A percentile compares a stretch with the other conserved stretches of the same genome.
These are phyloP conservation scores for Semaprochilodus insignis DNA, from an alignment of 2,797 vertebrate species.

Conservation along the genomic window DNA sequence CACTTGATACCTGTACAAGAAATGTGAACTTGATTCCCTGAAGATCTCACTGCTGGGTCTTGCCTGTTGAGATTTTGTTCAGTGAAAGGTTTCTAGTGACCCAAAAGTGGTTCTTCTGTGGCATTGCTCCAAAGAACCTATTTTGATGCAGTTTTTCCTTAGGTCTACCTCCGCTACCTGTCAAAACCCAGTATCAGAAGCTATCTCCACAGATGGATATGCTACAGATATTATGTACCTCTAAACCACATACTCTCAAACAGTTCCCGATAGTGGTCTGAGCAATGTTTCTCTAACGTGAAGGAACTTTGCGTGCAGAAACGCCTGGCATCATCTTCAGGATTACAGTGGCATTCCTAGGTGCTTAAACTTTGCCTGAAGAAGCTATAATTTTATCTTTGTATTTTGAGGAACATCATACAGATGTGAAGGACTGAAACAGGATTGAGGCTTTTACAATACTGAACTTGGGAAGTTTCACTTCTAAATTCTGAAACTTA, in stretches of 20 bases:
- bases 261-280: background rate
- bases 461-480: background rate
- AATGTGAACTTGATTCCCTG: no score
- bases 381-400: conserved; percentile 29
- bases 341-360: conserved; percentile 13
- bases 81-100: no score
- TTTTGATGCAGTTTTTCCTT: background rate
- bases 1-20: no score
- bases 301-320: conserved; percentile 2
- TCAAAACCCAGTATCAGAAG: background rate
- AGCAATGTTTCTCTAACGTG: background rate
- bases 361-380: conserved; percentile 23
- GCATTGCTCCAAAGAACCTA: background rate
- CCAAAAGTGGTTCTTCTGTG: no score
- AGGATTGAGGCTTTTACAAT: background rate
- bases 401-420: conserved; percentile 26
- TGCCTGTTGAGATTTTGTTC: no score
- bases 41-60: no score
- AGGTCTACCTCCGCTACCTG: background rate
- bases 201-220: background rate
- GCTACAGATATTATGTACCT: background rate
- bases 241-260: background rate
- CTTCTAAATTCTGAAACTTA: background rate
- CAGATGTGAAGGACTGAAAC: conserved; percentile 24
- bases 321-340: conserved; percentile 19